Base-by-base conservation (phyloP, 1,140 invertebrate genomes). In the Arctopsyche grandis region DNA sequence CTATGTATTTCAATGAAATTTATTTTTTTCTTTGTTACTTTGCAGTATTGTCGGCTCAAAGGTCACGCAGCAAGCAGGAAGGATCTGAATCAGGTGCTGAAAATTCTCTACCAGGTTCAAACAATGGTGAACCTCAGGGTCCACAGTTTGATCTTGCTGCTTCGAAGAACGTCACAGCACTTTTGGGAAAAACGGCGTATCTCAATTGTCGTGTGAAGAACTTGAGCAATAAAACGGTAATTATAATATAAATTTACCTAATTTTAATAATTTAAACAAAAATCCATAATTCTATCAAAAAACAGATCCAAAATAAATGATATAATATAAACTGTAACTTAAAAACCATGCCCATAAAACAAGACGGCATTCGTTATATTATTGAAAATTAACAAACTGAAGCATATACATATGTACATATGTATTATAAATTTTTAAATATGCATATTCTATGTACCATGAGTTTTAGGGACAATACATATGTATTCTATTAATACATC, bases 191-290 rank as follows among this genome's bases (percentile, higher is more conserved):
- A 84, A 96, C 94, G 21, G 94, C 95, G 16, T 95, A 94, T 83
- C 90, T 96, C 81, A 95, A 93, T 84, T 96, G 95, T 85, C 90
- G 93, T 78, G 93, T 96, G 48, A 94, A 95, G 88, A 95, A 95
- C 86, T 89, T 96, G 80, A 94, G 93, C 75, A 96, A 96, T 87
- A 94, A 94, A 89, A 96, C 95, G 87, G 95, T 96, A 86, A 92
- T 93, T 91, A 77, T n/a, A n/a, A n/a, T 24, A 14, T 70, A 16
- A 66, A 7, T 66, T 21, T 66, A 5, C 1, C 16, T 52, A 19
- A 52, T 5, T 52, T 52, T 12, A 3, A 3, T n/a, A 52, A 12
- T 12, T 52, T 52, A n/a, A 4, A 38, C 48, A 52, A 52, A 52
- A n/a, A n/a, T 52, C 12, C 48, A 5, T 5, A 46, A 46, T 60